Conservation (phyloP, 2,113 vertebrate genomes). For the Cyprinodon variegatus region DNA sequence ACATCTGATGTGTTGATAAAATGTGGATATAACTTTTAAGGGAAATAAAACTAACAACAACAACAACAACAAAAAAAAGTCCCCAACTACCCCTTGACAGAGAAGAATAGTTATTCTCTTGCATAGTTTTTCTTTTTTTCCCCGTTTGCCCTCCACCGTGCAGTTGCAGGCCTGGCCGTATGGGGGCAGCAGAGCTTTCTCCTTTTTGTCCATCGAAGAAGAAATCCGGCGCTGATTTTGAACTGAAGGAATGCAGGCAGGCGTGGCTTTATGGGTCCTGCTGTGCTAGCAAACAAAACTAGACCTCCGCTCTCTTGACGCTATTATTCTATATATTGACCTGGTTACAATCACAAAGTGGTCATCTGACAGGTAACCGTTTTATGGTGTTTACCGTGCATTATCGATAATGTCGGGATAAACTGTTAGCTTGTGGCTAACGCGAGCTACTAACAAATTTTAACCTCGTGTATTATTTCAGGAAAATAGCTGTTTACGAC, state of each 20-base stretch:
- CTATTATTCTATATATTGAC: neutral
- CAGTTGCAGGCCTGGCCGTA: slow-evolving; percentile 4
- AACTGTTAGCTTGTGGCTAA: neutral
- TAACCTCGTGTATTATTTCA: neutral
- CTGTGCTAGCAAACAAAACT: neutral
- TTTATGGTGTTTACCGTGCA: neutral
- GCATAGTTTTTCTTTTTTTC: too few species aligned
- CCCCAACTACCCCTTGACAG: neutral
- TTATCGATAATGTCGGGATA: neutral
- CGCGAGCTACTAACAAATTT: neutral
- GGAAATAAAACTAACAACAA: neutral
- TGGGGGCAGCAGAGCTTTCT: slow-evolving; percentile 32
- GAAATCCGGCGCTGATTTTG: slow-evolving; percentile 74
- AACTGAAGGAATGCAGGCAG: slow-evolving; percentile 58
- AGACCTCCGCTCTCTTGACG: neutral
- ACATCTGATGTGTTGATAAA: too few species aligned
- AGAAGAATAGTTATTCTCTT: too few species aligned
- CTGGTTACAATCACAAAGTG: neutral
- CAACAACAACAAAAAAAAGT: neutral
- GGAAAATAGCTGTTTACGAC: neutral
- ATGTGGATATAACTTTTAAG: too few species aligned
- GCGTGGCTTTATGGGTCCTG: slow-evolving; percentile 43
- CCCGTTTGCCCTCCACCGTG: neutral
- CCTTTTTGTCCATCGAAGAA: slow-evolving; percentile 18
- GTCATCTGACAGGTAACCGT: slow-evolving; percentile 27